These are phyloP conservation scores for Drosophila pruinosa DNA, from an alignment of 1,140 invertebrate species.

Conservation along the genomic window DNA sequence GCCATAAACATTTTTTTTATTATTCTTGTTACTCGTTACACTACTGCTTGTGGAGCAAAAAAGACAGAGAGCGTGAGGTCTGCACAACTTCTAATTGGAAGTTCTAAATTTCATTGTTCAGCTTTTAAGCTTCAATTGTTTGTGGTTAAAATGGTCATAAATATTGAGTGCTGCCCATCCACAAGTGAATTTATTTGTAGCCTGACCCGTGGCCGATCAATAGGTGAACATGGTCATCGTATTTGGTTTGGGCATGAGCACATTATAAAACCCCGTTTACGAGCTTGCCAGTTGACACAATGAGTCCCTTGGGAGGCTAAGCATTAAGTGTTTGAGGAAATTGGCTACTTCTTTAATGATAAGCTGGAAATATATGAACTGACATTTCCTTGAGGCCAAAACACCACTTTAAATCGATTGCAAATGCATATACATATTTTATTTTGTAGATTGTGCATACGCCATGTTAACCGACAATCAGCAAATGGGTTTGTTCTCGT, in stretches of 20 bases:
- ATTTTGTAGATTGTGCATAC: conserved; percentile 18
- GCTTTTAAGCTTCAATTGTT: conserved; percentile 80
- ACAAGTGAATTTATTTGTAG: conserved; percentile 38
- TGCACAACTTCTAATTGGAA: conserved; percentile 72
- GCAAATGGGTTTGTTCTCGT: conserved; percentile 16
- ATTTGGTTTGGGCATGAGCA: background rate
- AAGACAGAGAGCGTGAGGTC: background rate
- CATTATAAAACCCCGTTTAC: conserved; percentile 26
- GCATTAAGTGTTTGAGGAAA: conserved; percentile 30
- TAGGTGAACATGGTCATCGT: conserved; percentile 16
- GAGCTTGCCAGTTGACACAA: conserved; percentile 40
- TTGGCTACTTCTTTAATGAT: conserved; percentile 40
- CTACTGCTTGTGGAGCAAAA: background rate
- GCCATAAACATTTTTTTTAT: conserved; percentile 51
- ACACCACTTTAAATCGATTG: background rate
- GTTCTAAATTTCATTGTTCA: conserved; percentile 79
- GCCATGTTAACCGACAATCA: conserved; percentile 5
- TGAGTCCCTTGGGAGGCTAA: conserved; percentile 28
- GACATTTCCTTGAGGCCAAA: background rate
- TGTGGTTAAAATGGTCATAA: conserved; percentile 73
- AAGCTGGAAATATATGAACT: conserved; percentile 26
- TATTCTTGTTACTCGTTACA: conserved; percentile 18
- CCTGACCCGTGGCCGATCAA: conserved; percentile 47
- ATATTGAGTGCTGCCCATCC: conserved; percentile 49
- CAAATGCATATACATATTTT: background rate